Evolutionary conservation across 2,888 invertebrate genomes (phyloP).

Genomic region (Tenthredo distinguenda): DNA sequence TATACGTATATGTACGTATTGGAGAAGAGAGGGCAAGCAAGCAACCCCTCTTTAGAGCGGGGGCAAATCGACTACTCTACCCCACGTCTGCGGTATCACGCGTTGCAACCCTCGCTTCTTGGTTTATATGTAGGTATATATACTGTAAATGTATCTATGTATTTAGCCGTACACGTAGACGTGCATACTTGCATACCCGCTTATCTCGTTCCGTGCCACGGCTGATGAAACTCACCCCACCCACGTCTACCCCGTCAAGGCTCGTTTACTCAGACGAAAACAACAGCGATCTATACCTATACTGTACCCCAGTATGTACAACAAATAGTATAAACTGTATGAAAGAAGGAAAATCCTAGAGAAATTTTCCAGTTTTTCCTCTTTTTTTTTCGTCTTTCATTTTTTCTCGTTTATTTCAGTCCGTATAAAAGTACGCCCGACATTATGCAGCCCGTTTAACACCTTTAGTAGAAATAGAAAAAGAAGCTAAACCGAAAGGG

Average conservation of each 20-base stretch:
- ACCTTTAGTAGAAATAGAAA: background rate
- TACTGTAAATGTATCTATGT: background rate
- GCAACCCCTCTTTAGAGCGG: conserved; percentile 57
- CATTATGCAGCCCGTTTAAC: background rate
- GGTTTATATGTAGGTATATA: background rate
- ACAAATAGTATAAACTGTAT: background rate
- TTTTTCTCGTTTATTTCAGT: background rate
- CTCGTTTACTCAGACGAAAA: background rate
- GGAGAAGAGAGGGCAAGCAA: conserved; percentile 37
- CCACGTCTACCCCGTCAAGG: background rate
- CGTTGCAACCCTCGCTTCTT: conserved; percentile 53
- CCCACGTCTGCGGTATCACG: conserved; percentile 15
- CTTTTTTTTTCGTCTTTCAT: background rate
- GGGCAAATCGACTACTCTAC: conserved; percentile 29
- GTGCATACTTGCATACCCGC: background rate
- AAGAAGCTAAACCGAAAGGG: background rate
- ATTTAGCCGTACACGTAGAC: background rate
- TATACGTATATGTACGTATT: background rate
- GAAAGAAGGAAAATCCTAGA: background rate
- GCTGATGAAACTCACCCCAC: background rate
- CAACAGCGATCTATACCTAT: background rate
- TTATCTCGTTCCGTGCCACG: background rate
- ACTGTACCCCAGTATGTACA: background rate
- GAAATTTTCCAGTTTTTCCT: background rate
- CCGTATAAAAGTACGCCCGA: background rate